Conservation (phyloP, 2,888 invertebrate species). For the Pristionchus arcanus region DNA sequence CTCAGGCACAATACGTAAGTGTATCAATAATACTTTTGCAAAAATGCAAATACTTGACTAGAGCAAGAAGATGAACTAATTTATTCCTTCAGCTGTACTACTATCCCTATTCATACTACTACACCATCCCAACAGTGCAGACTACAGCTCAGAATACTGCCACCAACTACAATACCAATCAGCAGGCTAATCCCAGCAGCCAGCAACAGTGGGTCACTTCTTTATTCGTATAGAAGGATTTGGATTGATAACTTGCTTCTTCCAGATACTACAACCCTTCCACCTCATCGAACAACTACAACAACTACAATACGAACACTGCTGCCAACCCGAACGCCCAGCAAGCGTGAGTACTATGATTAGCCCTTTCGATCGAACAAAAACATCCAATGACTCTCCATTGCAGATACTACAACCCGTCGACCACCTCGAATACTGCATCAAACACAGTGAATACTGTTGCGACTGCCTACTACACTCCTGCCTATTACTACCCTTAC, state of each 20-base stretch:
- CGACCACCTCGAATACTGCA: background rate
- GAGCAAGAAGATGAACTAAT: background rate
- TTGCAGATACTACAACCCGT: conserved; percentile 46
- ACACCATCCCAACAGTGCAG: conserved; percentile 17
- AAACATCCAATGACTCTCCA: background rate
- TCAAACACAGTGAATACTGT: background rate
- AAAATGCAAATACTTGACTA: background rate
- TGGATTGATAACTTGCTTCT: background rate
- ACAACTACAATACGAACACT: conserved; percentile 26
- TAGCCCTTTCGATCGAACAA: background rate
- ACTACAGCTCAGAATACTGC: conserved; percentile 22
- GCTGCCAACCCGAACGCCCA: conserved; percentile 24
- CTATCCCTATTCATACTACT: conserved; percentile 48
- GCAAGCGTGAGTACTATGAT: conserved; percentile 7
- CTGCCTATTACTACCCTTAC: conserved; percentile 48
- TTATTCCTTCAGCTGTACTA: conserved; percentile 8
- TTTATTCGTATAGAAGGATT: background rate
- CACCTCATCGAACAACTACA: background rate
- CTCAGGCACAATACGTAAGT: conserved; percentile 49
- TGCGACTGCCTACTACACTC: conserved; percentile 41
- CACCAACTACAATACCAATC: conserved; percentile 8
- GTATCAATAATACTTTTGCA: background rate
- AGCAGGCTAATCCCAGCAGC: conserved; percentile 3
- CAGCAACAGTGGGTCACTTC: background rate
- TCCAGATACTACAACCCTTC: conserved; percentile 2